Percentiles rank a stretch among this genome's conserved stretches.
Conservation (phyloP, 2,888 invertebrate genomes). For the Tipula vernalis region DNA sequence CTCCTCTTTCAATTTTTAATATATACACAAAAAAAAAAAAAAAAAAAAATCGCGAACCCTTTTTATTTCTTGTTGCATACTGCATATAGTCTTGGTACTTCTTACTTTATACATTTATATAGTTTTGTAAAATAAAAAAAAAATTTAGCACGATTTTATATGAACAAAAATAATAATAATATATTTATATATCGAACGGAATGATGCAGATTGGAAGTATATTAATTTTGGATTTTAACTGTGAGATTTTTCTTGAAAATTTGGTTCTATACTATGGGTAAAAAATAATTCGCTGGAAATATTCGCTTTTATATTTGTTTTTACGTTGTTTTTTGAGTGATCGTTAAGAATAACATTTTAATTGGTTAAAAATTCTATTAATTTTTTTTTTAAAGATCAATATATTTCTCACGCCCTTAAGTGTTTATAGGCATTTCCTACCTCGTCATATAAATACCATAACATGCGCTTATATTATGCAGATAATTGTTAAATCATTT, state of each 20-base stretch:
- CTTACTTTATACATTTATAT: neutral
- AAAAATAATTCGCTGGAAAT: neutral
- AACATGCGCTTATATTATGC: neutral
- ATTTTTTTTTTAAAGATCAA: neutral
- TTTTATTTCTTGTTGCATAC: neutral
- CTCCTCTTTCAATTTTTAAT: constrained; percentile 18
- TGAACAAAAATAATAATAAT: neutral
- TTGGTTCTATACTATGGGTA: neutral
- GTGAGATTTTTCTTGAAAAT: neutral
- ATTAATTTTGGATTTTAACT: neutral
- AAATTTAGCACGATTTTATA: neutral
- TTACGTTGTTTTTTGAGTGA: neutral
- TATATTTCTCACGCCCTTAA: neutral
- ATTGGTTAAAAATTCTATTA: neutral
- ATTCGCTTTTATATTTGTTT: neutral
- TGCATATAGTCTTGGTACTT: neutral
- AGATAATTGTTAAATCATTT: neutral
- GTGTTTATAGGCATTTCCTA: neutral
- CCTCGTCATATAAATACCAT: neutral
- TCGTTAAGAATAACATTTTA: neutral
- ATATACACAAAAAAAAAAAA: neutral
- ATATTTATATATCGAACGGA: neutral
- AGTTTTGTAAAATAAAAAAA: neutral
- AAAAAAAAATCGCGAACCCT: neutral
- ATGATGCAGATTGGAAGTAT: constrained; percentile 4